phyloP scores from a whole-genome alignment of 92 coral and sea anemone genomes.

The Bergia puertoricense region DNA sequence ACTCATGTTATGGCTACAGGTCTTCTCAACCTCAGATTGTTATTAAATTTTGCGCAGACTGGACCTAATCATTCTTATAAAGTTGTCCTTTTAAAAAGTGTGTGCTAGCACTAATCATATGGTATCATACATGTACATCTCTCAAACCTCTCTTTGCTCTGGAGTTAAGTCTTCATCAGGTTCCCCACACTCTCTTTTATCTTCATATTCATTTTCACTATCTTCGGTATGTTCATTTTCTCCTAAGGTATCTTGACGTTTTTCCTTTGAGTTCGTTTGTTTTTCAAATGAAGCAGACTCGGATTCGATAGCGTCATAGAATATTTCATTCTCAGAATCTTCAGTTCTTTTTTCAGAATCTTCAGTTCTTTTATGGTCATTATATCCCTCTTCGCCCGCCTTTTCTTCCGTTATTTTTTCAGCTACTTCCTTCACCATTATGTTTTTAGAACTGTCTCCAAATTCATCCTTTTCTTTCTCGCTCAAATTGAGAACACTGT shows the following conservation, averaged over 20 bases:
- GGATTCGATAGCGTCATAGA: not conserved
- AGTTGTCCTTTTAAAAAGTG: too few relatives aligned
- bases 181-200: not conserved
- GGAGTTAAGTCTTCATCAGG: conserved; percentile 20
- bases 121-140: too few relatives aligned
- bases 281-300: not conserved
- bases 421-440: not conserved
- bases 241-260: not conserved
- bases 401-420: not conserved
- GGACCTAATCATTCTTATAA: too few relatives aligned
- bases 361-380: not conserved
- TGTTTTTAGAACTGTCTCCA: not conserved
- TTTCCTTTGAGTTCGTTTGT: conserved; percentile 20
- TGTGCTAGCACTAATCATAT: too few relatives aligned
- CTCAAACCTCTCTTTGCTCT: conserved; percentile 44
- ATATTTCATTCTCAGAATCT: not conserved
- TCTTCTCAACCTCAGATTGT: too few relatives aligned
- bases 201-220: conserved; percentile 10
- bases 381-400: not conserved
- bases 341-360: not conserved
- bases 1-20: too few relatives aligned
- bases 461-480: not conserved
- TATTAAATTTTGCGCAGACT: too few relatives aligned
- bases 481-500: conserved; percentile 2
- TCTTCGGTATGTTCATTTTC: not conserved